A percentile compares a stretch with the other conserved stretches of the same genome.
Conservation (phyloP, 2,797 vertebrate species). For the Paratrypauchen microcephalus region DNA sequence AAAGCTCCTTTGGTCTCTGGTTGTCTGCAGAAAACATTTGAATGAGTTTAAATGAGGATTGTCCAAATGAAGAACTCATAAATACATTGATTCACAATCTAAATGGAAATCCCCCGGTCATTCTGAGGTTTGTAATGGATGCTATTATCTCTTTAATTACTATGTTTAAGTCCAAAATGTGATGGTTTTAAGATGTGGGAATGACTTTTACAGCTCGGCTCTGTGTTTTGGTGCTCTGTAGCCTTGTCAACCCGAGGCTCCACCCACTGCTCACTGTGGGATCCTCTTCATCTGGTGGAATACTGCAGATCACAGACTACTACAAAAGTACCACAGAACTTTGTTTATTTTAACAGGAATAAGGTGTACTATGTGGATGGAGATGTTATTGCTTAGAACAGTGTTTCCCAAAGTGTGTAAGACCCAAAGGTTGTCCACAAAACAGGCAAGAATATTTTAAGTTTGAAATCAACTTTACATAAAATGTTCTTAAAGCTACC, state of each 20-base stretch:
- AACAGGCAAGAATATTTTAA: no score
- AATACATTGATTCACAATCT: neutral
- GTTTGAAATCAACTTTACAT: no score
- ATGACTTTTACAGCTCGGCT: slow-evolving; percentile 2
- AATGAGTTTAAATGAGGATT: slow-evolving; percentile 23
- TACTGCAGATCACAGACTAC: neutral
- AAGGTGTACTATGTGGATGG: no score
- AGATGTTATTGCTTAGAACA: no score
- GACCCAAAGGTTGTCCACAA: no score
- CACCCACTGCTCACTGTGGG: neutral
- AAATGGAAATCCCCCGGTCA: slow-evolving; percentile 15
- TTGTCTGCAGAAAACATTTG: slow-evolving; percentile 16
- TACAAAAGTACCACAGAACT: neutral
- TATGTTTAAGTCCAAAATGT: slow-evolving; percentile 3
- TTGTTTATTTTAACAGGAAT: neutral
- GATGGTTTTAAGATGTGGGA: slow-evolving; percentile 3
- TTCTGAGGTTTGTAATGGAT: slow-evolving; percentile 17
- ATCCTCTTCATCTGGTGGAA: neutral
- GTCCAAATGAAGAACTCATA: slow-evolving; percentile 1
- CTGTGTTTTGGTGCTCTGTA: slow-evolving; percentile 12
- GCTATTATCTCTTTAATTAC: slow-evolving; percentile 11
- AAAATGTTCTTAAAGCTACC: no score
- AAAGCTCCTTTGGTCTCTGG: slow-evolving; percentile 10
- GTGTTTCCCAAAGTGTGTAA: no score
- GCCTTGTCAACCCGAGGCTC: slow-evolving; percentile 10